Percentiles rank a stretch among this genome's conserved stretches.
Conservation (phyloP, 1,140 invertebrate genomes). For the Tribolium madens region DNA sequence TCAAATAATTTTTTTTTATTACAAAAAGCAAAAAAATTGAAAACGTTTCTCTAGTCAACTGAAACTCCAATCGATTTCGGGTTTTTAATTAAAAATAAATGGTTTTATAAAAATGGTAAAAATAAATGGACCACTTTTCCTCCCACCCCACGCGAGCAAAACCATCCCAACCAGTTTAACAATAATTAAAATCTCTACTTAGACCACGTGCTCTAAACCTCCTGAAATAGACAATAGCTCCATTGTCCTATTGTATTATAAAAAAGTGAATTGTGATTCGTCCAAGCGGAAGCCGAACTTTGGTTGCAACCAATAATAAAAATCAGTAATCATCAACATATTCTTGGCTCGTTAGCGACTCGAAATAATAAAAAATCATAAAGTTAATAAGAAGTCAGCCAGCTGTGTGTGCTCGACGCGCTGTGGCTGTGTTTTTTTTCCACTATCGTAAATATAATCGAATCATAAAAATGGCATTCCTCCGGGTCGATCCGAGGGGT, state of each 20-base stretch:
- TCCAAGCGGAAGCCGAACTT: not conserved
- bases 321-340: not conserved
- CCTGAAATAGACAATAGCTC: constrained; percentile 13
- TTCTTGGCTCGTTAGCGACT: constrained; percentile 10
- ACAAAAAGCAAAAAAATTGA: too few relatives aligned
- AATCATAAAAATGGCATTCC: constrained; percentile 3
- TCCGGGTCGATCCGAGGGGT: not conserved
- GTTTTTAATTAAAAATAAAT: too few relatives aligned
- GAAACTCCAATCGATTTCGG: too few relatives aligned
- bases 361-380: constrained; percentile 22
- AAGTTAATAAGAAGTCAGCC: constrained; percentile 15
- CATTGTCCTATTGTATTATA: constrained; percentile 26
- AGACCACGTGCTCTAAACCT: not conserved
- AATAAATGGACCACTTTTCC: too few relatives aligned
- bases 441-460: constrained; percentile 24
- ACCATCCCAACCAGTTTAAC: too few relatives aligned
- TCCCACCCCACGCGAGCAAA: too few relatives aligned
- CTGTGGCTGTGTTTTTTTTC: constrained; percentile 3
- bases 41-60: too few relatives aligned
- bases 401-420: not conserved
- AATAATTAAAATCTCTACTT: not conserved
- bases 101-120: too few relatives aligned
- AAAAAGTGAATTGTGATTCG: constrained; percentile 3
- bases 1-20: too few relatives aligned
- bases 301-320: not conserved